Evolutionary conservation across 2,113 vertebrate species (phyloP).

Genomic region (Leptodactylus fuscus): DNA sequence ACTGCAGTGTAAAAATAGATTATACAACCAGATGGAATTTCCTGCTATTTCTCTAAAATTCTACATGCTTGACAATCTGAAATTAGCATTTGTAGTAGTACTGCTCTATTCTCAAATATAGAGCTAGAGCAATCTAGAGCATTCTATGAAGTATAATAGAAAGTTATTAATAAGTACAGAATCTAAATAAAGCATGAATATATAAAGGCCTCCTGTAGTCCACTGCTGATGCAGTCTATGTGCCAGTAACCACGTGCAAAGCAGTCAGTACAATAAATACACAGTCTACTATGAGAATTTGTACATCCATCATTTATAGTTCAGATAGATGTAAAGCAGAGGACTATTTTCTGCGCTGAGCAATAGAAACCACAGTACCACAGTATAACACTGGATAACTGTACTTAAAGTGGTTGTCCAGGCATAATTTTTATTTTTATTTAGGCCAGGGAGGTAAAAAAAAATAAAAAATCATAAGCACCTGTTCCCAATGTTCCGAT

Average conservation of each 20-base stretch:
- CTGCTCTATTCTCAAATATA: no score
- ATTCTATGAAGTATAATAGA: no score
- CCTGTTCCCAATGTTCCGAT: no score
- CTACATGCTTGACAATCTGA: not conserved
- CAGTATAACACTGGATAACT: no score
- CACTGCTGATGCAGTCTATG: not conserved
- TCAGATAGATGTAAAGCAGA: slow-evolving; percentile 30
- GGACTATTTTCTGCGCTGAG: no score
- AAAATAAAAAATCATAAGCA: no score
- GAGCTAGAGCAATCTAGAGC: no score
- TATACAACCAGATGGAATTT: not conserved
- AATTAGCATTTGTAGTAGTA: not conserved
- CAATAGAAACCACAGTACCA: no score
- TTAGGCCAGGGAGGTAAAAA: no score
- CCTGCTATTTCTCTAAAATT: not conserved
- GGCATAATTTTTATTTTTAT: no score
- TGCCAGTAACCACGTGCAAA: slow-evolving; percentile 32
- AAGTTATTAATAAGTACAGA: not conserved
- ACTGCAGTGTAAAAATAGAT: not conserved
- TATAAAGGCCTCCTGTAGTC: not conserved
- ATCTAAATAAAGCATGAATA: not conserved
- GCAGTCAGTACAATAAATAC: slow-evolving; percentile 7
- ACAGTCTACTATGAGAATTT: slow-evolving; percentile 7
- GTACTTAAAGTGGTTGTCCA: no score
- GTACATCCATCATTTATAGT: slow-evolving; percentile 24